These are phyloP conservation scores for Equus quagga DNA, from an alignment of 2,113 vertebrate genomes.

Conservation along the genomic window DNA sequence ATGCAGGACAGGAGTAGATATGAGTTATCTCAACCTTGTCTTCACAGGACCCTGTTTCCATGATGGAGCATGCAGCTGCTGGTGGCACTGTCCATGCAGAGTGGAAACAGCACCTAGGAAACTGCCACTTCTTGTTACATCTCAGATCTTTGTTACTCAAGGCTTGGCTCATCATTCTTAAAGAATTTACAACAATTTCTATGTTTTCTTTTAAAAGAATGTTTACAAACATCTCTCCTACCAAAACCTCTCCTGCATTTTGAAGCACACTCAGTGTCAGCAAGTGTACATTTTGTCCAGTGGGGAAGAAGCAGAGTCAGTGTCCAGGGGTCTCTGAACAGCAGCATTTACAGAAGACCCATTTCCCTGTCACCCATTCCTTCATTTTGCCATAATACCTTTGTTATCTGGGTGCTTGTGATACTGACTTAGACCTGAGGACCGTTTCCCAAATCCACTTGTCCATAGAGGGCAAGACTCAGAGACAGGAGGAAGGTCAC, in stretches of 20 bases:
- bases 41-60: background rate
- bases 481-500: background rate
- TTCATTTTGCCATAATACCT: background rate
- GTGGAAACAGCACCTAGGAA: background rate
- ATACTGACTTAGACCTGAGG: background rate
- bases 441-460: constrained; percentile 1
- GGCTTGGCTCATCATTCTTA: background rate
- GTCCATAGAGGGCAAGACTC: background rate
- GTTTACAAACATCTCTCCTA: background rate
- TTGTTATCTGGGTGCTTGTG: background rate
- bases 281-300: constrained; percentile 28
- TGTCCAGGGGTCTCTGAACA: background rate
- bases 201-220: constrained; percentile 21
- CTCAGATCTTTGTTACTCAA: background rate
- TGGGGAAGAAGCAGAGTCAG: background rate
- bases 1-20: background rate
- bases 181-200: constrained; percentile 45
- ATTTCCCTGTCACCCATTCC: background rate
- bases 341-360: background rate
- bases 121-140: background rate
- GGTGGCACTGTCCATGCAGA: background rate
- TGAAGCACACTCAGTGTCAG: constrained; percentile 4
- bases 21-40: background rate
- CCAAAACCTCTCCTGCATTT: background rate
- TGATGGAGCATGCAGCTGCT: background rate